Evolutionary conservation across 2,888 invertebrate genomes (phyloP), one percentile per base, ranked within the genome.

Genomic region (Abscondita cerata): DNA sequence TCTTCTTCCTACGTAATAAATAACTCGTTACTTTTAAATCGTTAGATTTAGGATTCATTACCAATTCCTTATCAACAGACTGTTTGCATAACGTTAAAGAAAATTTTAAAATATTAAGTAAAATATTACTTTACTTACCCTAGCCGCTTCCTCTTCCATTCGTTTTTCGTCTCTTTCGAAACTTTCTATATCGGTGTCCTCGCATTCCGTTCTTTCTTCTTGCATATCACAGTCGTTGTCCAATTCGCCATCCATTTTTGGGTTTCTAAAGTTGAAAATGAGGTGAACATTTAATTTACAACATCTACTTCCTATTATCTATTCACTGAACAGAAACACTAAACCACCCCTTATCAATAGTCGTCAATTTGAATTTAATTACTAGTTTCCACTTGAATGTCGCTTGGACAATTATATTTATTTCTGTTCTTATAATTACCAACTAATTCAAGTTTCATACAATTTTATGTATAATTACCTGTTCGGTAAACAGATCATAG

Each of bases 91-190:
- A 31, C 25, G 33, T 15, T 11, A 44, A 8, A 18, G 13, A 41
- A 20, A 18, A 13, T 11, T 12, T 41, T 41, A 19, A 12, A 11
- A 44, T 11, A 40, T 12, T n/a, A 15, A 34, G 18, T 33, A 16
- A 33, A 19, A 58, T 31, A 52, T 36, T 15, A 19, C n/a, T 1
- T 12, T 13, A 8, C 66, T 73, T 74, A 80, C 80, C 73, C 79
- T 75, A 53, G 81, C 81, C 8, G 81, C 81, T 76, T 84, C 83
- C 69, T 83, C 82, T 47, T 82, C 82, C 75, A 84, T 82, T 59
- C 80, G 70, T 64, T 79, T 78, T 70, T 85, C 85, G 52, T 84
- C 84, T 47, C 81, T 78, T 70, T 85, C 85, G 70, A 85, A 85
- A 67, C 81, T 82, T 67, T 83, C 81, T 16, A 83, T 74, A 68